Evolutionary conservation across 2,888 invertebrate species (phyloP).

Genomic region (Agapetus fuscipes): DNA sequence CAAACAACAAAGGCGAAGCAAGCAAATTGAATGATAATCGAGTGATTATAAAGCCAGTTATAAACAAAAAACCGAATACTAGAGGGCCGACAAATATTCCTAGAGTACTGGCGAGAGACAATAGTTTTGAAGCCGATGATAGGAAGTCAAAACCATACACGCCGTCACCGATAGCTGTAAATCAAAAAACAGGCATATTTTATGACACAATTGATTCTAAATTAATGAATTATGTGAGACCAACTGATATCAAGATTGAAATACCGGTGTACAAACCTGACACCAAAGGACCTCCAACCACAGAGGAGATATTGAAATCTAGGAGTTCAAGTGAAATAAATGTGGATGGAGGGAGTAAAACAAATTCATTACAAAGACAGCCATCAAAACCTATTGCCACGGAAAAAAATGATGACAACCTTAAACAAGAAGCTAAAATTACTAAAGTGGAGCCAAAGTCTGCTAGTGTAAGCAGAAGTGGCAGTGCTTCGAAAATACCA

Average conservation of each 20-base stretch:
- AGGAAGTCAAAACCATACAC: not conserved
- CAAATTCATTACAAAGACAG: not conserved
- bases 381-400: constrained; percentile 3
- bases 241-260: constrained; percentile 16
- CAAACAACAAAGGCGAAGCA: constrained; percentile 33
- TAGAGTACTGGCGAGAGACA: constrained; percentile 36
- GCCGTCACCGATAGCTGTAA: not conserved
- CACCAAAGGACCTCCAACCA: constrained; percentile 31
- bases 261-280: constrained; percentile 17
- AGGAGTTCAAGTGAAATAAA: not conserved
- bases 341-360: not conserved
- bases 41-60: constrained; percentile 51
- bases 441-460: constrained; percentile 3
- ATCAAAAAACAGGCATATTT: not conserved
- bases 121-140: constrained; percentile 23
- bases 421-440: constrained; percentile 10
- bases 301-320: constrained; percentile 31
- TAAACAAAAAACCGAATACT: constrained; percentile 28
- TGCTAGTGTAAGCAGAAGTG: constrained; percentile 6
- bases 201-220: constrained; percentile 7
- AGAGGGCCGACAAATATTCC: constrained; percentile 34
- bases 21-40: constrained; percentile 43
- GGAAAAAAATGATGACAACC: constrained; percentile 8
- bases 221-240: constrained; percentile 4
- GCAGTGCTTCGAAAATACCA: constrained; percentile 31